A percentile compares a stretch with the other conserved stretches of the same genome.
Evolutionary conservation across 35 echinoderm and acorn worm species (phyloP).

Genomic region (Acanthaster planci): DNA sequence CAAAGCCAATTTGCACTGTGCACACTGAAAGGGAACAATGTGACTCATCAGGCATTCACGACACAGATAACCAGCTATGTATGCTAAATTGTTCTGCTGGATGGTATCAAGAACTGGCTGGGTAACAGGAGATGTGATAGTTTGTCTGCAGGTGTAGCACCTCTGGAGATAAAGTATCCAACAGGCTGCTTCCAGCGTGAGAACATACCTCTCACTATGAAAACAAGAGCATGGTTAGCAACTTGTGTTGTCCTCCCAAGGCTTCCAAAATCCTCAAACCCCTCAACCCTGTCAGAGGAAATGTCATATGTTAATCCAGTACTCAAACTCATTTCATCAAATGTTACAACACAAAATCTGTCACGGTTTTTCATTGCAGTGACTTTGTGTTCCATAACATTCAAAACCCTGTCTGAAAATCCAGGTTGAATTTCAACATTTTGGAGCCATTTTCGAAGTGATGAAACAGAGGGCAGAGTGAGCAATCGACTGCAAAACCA

Average conservation of each 20-base stretch:
- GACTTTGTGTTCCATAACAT: conserved; percentile 31
- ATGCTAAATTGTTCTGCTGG: no score
- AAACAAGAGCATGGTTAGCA: conserved; percentile 43
- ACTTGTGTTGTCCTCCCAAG: conserved; percentile 16
- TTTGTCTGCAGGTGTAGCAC: conserved; percentile 21
- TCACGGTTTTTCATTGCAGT: conserved; percentile 25
- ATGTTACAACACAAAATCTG: conserved; percentile 23
- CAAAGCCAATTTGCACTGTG: no score
- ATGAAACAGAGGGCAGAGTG: conserved; percentile 22
- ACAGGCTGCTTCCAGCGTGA: conserved; percentile 40
- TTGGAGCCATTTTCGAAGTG: conserved; percentile 23
- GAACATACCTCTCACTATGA: conserved; percentile 27
- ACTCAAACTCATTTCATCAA: conserved; percentile 47
- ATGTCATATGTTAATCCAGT: conserved; percentile 13
- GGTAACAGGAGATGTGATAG: neutral
- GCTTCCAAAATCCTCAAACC: conserved; percentile 23
- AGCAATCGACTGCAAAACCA: neutral
- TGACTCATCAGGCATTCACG: no score
- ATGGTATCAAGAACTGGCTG: no score
- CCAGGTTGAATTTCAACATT: conserved; percentile 36
- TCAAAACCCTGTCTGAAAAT: neutral
- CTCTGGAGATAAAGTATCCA: conserved; percentile 33
- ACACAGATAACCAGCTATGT: no score
- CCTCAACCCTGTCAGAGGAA: conserved; percentile 14
- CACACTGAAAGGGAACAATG: no score